Percentiles rank a stretch among this genome's conserved stretches.
These are phyloP conservation scores for Dromaius novaehollandiae DNA, from an alignment of 2,113 vertebrate species.

Conservation along the genomic window DNA sequence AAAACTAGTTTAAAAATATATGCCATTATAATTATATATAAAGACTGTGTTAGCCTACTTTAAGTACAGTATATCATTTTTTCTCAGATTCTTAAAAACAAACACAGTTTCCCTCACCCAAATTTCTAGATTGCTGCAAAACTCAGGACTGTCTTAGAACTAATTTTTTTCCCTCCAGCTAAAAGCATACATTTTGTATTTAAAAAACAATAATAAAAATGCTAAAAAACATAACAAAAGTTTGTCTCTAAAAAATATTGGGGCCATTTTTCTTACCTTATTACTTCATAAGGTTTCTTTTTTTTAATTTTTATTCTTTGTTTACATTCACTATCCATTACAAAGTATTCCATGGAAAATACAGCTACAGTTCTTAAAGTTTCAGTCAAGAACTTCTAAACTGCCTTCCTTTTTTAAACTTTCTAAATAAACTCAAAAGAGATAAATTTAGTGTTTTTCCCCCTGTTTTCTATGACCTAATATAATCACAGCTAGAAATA, in stretches of 20 bases:
- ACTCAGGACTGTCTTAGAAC: background rate
- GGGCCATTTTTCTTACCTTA: background rate
- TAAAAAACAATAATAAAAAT: background rate
- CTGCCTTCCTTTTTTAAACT: background rate
- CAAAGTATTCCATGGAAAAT: background rate
- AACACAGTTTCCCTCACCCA: background rate
- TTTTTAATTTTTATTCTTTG: background rate
- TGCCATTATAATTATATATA: background rate
- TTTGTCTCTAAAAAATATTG: background rate
- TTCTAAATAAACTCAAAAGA: background rate
- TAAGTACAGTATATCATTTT: background rate
- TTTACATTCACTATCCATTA: background rate
- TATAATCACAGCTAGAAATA: background rate
- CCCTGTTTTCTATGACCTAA: background rate
- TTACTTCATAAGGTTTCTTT: background rate
- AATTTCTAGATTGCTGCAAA: background rate
- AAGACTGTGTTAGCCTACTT: background rate
- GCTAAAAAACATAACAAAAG: background rate
- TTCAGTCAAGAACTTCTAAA: background rate
- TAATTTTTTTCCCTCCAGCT: background rate
- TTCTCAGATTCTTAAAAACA: background rate
- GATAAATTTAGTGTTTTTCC: background rate
- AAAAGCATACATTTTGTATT: background rate
- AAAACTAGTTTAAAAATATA: background rate
- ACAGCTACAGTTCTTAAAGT: background rate